Evolutionary conservation across 2,888 invertebrate species (phyloP), one percentile per base, ranked within the genome.

Genomic region (Troides oblongomaculatus): DNA sequence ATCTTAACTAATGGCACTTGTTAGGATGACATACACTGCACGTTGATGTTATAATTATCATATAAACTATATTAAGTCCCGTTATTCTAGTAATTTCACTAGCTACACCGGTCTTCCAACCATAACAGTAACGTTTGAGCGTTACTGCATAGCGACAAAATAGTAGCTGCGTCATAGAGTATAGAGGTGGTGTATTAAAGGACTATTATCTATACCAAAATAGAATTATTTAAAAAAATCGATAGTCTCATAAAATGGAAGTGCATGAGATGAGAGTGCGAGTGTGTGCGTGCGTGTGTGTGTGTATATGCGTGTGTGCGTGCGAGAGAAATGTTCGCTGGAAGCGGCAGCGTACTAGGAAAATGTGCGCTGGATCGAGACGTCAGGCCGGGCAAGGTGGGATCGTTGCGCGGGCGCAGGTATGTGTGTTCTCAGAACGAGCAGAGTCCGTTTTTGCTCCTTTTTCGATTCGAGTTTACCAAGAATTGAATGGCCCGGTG

Each of bases 401-500:
- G 85, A 84, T 84, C 82, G 80, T 72, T 79, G 86, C 85, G 86
- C 85, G 81, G 79, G 85, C 88, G 88, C 70, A 70, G 92, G 92
- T 92, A 92, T 86, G 89, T 85, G 85, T 86, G 83, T 92, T 92
- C 92, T 89, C 79, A 81, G 92, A 92, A 92, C 84, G 81, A 79
- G 84, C 84, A 83, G 83, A 84, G 86, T 79, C 77, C 82, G 88
- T 92, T 92, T 92, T 92, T 92, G 91, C 88, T 90, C 87, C 89
- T 92, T 92, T 92, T 92, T 92, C 90, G 91, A 90, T 90, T 90
- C 86, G 83, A 89, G 85, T 88, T 88, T 92, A 92, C 92, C 82
- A 77, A 90, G 92, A 92, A 92, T 84, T 87, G 87, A 87, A 90
- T 88, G 89, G 89, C 87, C 89, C 87, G 90, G 90, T 90, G 91